Base-by-base conservation (phyloP, 2,888 invertebrate genomes). In the Troides aeacus region DNA sequence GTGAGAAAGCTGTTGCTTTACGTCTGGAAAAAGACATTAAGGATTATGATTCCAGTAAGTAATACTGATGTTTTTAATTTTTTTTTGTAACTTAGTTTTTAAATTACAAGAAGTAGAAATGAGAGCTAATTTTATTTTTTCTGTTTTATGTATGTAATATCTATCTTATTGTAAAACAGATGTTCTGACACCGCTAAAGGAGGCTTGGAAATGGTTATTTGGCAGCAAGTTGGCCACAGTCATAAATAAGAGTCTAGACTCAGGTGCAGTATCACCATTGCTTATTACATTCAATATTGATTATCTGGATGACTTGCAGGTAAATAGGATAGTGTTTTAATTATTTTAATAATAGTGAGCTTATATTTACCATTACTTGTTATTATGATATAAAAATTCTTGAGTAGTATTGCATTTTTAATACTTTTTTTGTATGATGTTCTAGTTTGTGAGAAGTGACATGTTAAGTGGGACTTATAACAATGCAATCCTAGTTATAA, bases 131-230 rank as follows among this genome's bases (percentile, higher is more conserved):
- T 57, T 58, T n/a, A n/a, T 60, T 24, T 66, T 24, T 65, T 53
- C 3, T 12, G 36, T 36, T 36, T 36, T 21, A 8, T 39, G 10
- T 10, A 39, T 10, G 10, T 10, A 10, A 10, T 39, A 10, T 8
- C 42, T 46, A 10, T 6, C 8, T 46, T 46, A 17, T 18, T 50
- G 50, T 57, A 24, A 39, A 58, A 4, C 74, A 88, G 88, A 77
- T n/a, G 46, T 64, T 0, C 84, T 94, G 78, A 93, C 94, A 23
- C 90, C 95, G 0, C 82, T 96, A 0, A 98, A 97, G 81, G 97
- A 97, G 81, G 95, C 95, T 0, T 97, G 97, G 94, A 97, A 97
- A 84, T 95, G 95, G 92, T 93, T 95, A 17, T 93, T 95, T 66
- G 95, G 95, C 66, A 89, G 93, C 0, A 85, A 87, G 67, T 84